Conservation (phyloP, 1,140 invertebrate species). For the Lucilia cuprina region DNA sequence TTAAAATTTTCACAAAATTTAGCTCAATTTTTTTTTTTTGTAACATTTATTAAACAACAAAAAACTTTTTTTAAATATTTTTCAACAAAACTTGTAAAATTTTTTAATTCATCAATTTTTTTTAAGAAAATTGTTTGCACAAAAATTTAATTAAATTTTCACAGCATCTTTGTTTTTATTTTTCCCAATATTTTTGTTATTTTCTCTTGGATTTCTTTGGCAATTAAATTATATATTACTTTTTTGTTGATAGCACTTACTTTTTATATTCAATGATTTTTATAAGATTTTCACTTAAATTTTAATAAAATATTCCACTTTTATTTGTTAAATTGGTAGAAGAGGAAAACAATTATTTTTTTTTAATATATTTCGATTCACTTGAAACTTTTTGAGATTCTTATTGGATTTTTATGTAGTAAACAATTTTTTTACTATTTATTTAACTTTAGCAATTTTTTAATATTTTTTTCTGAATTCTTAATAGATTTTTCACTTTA, state of each 20-base stretch:
- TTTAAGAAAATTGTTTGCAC: no score
- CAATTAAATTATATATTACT: no score
- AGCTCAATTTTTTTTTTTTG: not conserved
- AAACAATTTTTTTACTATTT: not conserved
- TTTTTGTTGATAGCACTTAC: no score
- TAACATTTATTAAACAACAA: no score
- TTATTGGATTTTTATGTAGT: not conserved
- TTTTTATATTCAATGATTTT: not conserved
- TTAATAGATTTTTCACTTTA: not conserved
- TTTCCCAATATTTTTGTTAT: not conserved
- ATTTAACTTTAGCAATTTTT: not conserved
- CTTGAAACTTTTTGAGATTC: not conserved
- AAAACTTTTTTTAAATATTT: not conserved
- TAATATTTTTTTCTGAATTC: not conserved
- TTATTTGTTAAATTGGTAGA: no score
- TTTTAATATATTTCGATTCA: no score
- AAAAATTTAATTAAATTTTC: no score
- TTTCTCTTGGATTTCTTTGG: not conserved
- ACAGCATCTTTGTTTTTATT: not conserved
- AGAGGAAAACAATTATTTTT: not conserved
- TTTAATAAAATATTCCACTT: no score
- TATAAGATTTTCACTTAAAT: not conserved
- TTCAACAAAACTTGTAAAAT: no score
- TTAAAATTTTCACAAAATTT: slow-evolving; percentile 8
- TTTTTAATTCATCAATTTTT: no score